Percentiles rank a stretch among this genome's conserved stretches.
phyloP scores from a whole-genome alignment of 1,140 invertebrate species.

The Geopemphigus sp. region DNA sequence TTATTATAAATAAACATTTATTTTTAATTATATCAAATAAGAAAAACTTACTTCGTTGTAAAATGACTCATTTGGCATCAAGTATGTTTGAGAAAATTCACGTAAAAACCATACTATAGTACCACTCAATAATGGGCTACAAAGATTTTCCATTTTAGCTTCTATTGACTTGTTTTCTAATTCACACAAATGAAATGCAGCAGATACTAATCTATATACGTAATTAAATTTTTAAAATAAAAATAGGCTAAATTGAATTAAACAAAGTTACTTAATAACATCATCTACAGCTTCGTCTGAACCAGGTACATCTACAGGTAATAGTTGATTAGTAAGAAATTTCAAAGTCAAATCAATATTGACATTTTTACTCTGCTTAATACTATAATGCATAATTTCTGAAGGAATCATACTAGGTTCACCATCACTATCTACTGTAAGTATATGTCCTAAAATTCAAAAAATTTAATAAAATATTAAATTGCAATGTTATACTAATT shows the following conservation, averaged over 20 bases:
- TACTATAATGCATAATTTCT: conserved; percentile 72
- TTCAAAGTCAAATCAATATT: conserved; percentile 58
- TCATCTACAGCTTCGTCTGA: conserved; percentile 61
- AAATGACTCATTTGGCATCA: conserved; percentile 67
- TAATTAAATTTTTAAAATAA: conserved; percentile 12
- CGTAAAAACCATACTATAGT: conserved; percentile 79
- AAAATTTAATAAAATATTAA: conserved; percentile 48
- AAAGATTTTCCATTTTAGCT: conserved; percentile 62
- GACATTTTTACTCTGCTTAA: conserved; percentile 59
- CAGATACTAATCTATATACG: conserved; percentile 62
- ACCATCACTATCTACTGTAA: conserved; percentile 71
- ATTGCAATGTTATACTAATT: no score
- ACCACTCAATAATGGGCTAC: conserved; percentile 79
- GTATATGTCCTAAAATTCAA: conserved; percentile 59
- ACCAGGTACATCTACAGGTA: conserved; percentile 58
- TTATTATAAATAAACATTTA: conserved; percentile 1
- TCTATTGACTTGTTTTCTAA: conserved; percentile 67
- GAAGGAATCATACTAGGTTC: conserved; percentile 74
- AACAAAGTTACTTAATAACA: conserved; percentile 56
- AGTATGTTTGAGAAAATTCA: conserved; percentile 73
- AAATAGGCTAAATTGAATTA: conserved; percentile 50
- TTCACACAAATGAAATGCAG: conserved; percentile 68
- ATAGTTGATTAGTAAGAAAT: conserved; percentile 59
- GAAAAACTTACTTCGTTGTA: conserved; percentile 64
- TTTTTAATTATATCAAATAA: neutral